phyloP scores from a whole-genome alignment of 1,140 invertebrate genomes.

The Sweltsa coloradensis region DNA sequence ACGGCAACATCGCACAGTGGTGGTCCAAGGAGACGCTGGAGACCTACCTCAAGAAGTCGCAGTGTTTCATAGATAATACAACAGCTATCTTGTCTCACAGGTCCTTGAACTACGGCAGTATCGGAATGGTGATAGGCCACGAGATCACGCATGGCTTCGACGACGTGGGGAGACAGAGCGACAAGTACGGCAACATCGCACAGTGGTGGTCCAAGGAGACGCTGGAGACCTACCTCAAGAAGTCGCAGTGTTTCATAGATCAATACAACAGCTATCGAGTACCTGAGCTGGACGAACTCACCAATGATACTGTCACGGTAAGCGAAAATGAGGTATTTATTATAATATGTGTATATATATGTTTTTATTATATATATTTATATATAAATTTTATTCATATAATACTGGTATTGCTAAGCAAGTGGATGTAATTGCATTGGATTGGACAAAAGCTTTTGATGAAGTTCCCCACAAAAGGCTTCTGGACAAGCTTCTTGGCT shows the following conservation, averaged over 20 bases:
- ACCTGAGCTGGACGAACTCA: conserved; percentile 8
- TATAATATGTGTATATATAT: too few species aligned
- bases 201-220: conserved; percentile 24
- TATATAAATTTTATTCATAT: too few species aligned
- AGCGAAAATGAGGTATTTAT: too few species aligned
- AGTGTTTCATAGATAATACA: conserved; percentile 52
- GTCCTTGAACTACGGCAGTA: conserved; percentile 33
- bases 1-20: conserved; percentile 23
- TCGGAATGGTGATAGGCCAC: conserved; percentile 45
- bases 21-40: conserved; percentile 21
- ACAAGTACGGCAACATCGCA: conserved; percentile 22
- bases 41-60: conserved; percentile 29
- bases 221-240: conserved; percentile 23
- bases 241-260: conserved; percentile 43
- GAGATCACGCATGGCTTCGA: conserved; percentile 50
- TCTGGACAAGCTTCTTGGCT: too few species aligned
- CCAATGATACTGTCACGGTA: conserved; percentile 20
- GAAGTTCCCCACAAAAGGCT: too few species aligned
- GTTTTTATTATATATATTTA: too few species aligned
- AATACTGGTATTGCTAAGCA: too few species aligned
- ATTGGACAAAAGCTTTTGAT: too few species aligned
- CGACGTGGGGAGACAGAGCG: conserved; percentile 26
- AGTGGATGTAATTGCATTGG: too few species aligned
- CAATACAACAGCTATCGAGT: conserved; percentile 40
- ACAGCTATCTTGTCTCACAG: neutral